phyloP scores from a whole-genome alignment of 30 jellyfish, hydroid and myxozoan genomes.

The Sanderia malayensis region DNA sequence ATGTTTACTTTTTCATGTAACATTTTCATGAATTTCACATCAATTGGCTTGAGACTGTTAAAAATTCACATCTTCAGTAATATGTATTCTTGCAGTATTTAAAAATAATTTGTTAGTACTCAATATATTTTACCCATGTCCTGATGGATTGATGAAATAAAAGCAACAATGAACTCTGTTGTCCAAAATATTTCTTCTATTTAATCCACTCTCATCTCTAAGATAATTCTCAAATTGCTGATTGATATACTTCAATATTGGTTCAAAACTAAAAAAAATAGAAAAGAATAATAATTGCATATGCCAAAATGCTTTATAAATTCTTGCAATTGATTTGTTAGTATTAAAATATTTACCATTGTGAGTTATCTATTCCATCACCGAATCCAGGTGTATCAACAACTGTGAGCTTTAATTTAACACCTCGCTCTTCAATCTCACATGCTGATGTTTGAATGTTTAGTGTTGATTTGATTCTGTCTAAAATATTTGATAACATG shows the following conservation, averaged over 20 bases:
- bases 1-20: conserved; percentile 83
- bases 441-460: conserved; percentile 80
- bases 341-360: conserved; percentile 39
- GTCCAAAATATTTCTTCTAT: conserved; percentile 92
- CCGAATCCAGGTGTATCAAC: conserved; percentile 99
- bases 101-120: no score
- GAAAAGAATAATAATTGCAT: not conserved
- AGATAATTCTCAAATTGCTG: conserved; percentile 87
- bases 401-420: conserved; percentile 77
- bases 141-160: conserved; percentile 92
- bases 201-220: conserved; percentile 98
- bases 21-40: conserved; percentile 79
- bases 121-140: conserved; percentile 75
- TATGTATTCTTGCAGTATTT: no score
- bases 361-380: conserved; percentile 72
- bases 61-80: no score
- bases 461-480: conserved; percentile 66
- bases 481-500: no score
- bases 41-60: conserved; percentile 77
- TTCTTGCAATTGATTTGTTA: no score
- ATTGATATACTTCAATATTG: conserved; percentile 81
- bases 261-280: conserved; percentile 71
- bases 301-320: not conserved
- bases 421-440: conserved; percentile 98
- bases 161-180: conserved; percentile 96